Evolutionary conservation across 2,113 vertebrate genomes (phyloP).

Genomic region (Gracilinanus agilis): DNA sequence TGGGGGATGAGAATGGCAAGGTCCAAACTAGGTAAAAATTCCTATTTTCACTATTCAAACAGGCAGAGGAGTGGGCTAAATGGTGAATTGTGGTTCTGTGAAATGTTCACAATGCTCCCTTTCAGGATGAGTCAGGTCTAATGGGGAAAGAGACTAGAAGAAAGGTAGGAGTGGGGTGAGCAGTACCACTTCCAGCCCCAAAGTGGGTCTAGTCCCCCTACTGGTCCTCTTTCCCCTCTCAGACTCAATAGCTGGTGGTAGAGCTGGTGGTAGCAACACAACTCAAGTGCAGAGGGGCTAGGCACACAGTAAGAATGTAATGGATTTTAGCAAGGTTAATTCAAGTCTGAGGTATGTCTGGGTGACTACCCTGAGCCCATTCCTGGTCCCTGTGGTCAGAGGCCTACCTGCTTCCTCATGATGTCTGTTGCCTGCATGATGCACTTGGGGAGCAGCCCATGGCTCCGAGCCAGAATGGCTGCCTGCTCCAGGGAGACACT

Average conservation of each 20-base stretch:
- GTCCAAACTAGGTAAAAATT: not conserved
- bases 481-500: slow-evolving; percentile 96
- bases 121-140: not conserved
- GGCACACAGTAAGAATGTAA: not conserved
- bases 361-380: not conserved
- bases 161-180: not conserved
- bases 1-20: not conserved
- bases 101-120: not conserved
- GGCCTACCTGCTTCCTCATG: slow-evolving; percentile 96
- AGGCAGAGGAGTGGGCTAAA: not conserved
- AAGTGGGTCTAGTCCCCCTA: not conserved
- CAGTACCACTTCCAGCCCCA: not conserved
- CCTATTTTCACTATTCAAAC: not conserved
- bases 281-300: not conserved
- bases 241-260: not conserved
- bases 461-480: slow-evolving; percentile 93
- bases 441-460: slow-evolving; percentile 94
- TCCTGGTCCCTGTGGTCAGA: not conserved
- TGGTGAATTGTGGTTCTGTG: not conserved
- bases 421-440: slow-evolving; percentile 99
- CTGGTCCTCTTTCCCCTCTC: not conserved
- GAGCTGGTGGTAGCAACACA: not conserved
- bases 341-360: not conserved
- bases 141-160: no score
- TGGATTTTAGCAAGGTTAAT: not conserved